Evolutionary conservation across 2,113 vertebrate species (phyloP).

Genomic region (Peromyscus polionotus): DNA sequence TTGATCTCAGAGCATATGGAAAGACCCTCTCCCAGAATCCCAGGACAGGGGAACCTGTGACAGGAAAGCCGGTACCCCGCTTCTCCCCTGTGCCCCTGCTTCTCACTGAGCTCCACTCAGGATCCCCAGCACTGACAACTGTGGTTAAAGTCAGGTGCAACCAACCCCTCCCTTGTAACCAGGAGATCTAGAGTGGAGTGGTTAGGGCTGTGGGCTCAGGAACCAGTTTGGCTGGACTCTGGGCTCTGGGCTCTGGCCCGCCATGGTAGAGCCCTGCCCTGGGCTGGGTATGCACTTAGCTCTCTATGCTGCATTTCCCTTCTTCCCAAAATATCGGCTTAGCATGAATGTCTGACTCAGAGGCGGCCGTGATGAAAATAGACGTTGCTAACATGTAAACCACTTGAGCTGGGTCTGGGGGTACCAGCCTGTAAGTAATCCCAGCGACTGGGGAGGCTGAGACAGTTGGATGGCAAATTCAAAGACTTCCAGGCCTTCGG

Average conservation of each 20-base stretch:
- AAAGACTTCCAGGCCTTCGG: background rate
- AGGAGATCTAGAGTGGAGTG: background rate
- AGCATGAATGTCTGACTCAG: background rate
- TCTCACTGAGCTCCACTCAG: background rate
- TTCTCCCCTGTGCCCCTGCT: too few relatives aligned
- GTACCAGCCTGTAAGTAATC: background rate
- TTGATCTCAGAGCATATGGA: background rate
- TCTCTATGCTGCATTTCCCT: conserved; percentile 36
- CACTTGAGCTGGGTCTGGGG: background rate
- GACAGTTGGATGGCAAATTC: background rate
- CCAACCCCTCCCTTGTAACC: background rate
- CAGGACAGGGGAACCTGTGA: background rate
- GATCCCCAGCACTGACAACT: background rate
- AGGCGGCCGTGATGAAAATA: background rate
- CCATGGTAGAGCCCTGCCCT: background rate
- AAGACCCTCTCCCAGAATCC: background rate
- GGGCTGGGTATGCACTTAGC: background rate
- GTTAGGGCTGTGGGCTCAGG: background rate
- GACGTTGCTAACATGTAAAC: background rate
- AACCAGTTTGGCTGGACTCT: background rate
- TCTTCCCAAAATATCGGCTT: background rate
- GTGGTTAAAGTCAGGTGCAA: background rate
- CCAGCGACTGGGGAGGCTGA: background rate
- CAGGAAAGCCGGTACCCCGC: background rate
- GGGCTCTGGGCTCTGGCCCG: background rate